These are phyloP conservation scores for Drosophila buzzatii DNA, from an alignment of 2,888 invertebrate genomes.

Conservation along the genomic window DNA sequence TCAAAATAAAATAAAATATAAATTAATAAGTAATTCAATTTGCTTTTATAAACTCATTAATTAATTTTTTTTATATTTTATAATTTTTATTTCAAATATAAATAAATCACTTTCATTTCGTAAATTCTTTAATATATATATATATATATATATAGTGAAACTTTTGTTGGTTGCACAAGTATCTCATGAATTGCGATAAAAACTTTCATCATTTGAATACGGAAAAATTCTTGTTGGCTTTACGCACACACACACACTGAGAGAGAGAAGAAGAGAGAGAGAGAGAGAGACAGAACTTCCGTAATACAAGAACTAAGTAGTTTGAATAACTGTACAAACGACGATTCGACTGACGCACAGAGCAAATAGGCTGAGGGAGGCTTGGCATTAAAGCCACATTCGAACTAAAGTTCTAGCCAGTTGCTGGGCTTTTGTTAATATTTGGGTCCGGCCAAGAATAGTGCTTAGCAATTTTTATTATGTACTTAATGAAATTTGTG, in stretches of 20 bases:
- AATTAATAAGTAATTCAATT: too few species aligned
- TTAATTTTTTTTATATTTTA: too few species aligned
- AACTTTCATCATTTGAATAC: slow-evolving; percentile 13
- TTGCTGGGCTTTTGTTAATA: slow-evolving; percentile 19
- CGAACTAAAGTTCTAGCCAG: slow-evolving; percentile 15
- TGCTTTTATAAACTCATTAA: too few species aligned
- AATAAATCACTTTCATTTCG: too few species aligned
- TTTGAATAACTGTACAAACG: slow-evolving; percentile 2
- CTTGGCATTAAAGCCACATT: slow-evolving; percentile 26
- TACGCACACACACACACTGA: background rate
- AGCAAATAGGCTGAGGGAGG: background rate
- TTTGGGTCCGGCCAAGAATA: slow-evolving; percentile 49
- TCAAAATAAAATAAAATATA: too few species aligned
- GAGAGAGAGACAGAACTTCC: background rate
- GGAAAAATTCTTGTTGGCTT: slow-evolving; percentile 1
- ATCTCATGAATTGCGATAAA: slow-evolving; percentile 15
- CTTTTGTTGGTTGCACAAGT: background rate
- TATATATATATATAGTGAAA: too few species aligned
- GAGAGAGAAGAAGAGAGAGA: background rate
- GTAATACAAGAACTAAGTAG: slow-evolving; percentile 1
- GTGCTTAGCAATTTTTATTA: slow-evolving; percentile 56
- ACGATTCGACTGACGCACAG: background rate
- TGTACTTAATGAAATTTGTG: slow-evolving; percentile 78
- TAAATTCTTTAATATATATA: too few species aligned
- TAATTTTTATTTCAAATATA: too few species aligned